Evolutionary conservation across 2,888 invertebrate genomes (phyloP), one percentile per base, ranked within the genome.

Genomic region (Xanthorhoe designata): DNA sequence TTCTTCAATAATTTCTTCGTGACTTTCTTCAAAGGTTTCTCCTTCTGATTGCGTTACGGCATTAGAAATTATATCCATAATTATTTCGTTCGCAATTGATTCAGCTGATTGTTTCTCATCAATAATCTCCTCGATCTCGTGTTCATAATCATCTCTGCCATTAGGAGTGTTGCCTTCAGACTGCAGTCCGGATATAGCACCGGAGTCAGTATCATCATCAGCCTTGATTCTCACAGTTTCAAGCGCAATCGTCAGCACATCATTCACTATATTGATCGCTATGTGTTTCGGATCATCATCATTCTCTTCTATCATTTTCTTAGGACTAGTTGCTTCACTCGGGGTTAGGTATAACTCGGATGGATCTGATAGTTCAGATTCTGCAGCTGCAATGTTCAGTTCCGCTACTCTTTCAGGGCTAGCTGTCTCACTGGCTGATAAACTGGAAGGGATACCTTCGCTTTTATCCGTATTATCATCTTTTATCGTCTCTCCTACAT

Each of bases 311-410:
- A 84, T 83, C 70, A 78, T 80, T 85, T 87, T 91, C 77, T 88
- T 90, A 72, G 94, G 94, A 75, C 94, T 94, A 75, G 94, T 94
- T 47, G 94, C 91, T 83, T 96, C 96, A 49, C 95, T 96, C 19
- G 96, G 96, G 56, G 96, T 96, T 69, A 96, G 86, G 79, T 96
- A 96, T 66, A 95, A 91, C 78, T 96, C 96, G 55, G 96, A 96
- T 70, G 95, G 94, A 83, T 96, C 96, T 72, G 96, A 96, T 57
- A 96, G 94, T 68, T 95, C 94, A 47, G 95, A 92, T 84, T 96
- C 96, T 72, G 94, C 94, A 18, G 91, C 77, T 19, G 78, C 76
- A 10, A 90, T 76, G 72, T 88, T 87, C 29, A 88, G 82, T 71
- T 90, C 90, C 2, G 92, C 89, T 8, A 89, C 82, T 71, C 92